Evolutionary conservation across 2,797 vertebrate genomes (phyloP).

Genomic region (Thripadectes ignobilis): DNA sequence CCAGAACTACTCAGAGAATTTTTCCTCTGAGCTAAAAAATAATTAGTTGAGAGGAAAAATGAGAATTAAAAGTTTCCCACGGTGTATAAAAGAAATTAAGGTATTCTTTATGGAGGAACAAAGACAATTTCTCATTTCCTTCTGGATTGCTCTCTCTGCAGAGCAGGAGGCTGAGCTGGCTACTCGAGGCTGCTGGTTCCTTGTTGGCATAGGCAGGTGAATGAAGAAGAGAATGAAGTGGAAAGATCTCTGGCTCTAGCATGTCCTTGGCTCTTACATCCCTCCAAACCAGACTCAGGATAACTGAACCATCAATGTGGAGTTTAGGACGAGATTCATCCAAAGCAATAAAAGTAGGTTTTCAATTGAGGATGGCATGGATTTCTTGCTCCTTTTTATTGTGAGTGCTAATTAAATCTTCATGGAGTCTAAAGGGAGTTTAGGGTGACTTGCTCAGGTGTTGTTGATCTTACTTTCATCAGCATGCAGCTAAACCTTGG

Average conservation of each 20-base stretch:
- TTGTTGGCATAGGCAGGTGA: neutral
- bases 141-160: neutral
- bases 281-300: fast-evolving
- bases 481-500: neutral
- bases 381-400: neutral
- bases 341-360: neutral
- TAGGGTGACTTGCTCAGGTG: neutral
- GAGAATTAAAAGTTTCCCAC: neutral
- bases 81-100: neutral
- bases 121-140: neutral
- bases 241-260: neutral
- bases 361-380: neutral
- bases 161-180: neutral
- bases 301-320: neutral
- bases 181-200: neutral
- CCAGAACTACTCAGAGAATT: neutral
- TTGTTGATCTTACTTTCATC: neutral
- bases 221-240: neutral
- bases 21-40: neutral
- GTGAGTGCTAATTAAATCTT: neutral
- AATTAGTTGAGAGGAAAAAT: neutral
- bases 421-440: neutral
- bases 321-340: neutral
- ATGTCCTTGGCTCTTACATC: neutral
- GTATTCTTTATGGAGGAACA: neutral